phyloP scores from a whole-genome alignment of 2,888 invertebrate genomes.

The Agrochola litura region DNA sequence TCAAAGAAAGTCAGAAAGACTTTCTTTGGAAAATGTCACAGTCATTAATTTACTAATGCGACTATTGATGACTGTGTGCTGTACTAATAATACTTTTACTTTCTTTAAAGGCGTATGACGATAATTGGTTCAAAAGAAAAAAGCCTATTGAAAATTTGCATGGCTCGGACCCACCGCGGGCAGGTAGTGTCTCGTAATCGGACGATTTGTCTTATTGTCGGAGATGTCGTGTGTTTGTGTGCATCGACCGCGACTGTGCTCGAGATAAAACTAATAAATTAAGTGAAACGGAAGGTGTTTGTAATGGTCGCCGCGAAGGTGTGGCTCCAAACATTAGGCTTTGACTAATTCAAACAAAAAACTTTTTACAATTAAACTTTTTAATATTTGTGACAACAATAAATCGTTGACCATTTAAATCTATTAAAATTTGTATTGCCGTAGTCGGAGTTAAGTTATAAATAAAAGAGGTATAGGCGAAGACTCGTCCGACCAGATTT shows the following conservation, averaged over 20 bases:
- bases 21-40: constrained; percentile 82
- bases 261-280: constrained; percentile 90
- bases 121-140: constrained; percentile 76
- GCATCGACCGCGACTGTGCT: constrained; percentile 87
- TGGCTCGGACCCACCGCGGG: constrained; percentile 83
- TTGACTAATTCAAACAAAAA: constrained; percentile 70
- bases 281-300: constrained; percentile 88
- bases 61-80: constrained; percentile 72
- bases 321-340: constrained; percentile 80
- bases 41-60: constrained; percentile 87
- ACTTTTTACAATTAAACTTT: constrained; percentile 59
- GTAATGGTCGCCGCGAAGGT: constrained; percentile 84
- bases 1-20: constrained; percentile 80
- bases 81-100: constrained; percentile 86
- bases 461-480: constrained; percentile 79
- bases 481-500: constrained; percentile 87
- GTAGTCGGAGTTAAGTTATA: constrained; percentile 83
- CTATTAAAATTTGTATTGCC: constrained; percentile 73
- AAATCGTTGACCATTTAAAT: constrained; percentile 73
- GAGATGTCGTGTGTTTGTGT: constrained; percentile 88
- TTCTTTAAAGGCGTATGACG: constrained; percentile 79
- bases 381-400: constrained; percentile 67
- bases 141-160: constrained; percentile 81
- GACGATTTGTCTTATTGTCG: constrained; percentile 89
- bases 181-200: constrained; percentile 89